Conservation (phyloP, 2,113 vertebrate species). For the Orthochromis malagaraziensis region DNA sequence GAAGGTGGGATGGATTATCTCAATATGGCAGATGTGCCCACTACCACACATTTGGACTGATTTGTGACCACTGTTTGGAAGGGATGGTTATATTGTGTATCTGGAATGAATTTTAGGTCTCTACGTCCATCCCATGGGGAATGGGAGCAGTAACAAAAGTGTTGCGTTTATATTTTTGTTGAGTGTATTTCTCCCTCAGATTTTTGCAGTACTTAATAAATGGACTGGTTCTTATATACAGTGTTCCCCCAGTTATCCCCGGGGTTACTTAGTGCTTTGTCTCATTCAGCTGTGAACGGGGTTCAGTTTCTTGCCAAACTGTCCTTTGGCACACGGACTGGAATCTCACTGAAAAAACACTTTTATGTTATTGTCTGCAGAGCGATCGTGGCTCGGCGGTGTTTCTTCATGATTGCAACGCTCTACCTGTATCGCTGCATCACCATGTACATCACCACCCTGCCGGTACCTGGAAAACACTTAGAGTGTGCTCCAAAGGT, state of each 20-base stretch:
- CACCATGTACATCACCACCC: constrained; percentile 95
- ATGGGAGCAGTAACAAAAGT: too few species aligned
- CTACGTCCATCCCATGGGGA: too few species aligned
- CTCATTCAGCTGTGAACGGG: not conserved
- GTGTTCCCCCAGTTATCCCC: not conserved
- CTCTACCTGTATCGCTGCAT: constrained; percentile 93
- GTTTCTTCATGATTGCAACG: constrained; percentile 94
- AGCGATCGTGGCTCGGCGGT: constrained; percentile 87
- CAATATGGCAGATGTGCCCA: too few species aligned
- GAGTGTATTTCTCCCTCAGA: not conserved
- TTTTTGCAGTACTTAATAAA: not conserved
- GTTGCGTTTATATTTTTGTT: too few species aligned
- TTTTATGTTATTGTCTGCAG: constrained; percentile 50
- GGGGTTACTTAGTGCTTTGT: not conserved
- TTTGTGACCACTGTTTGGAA: too few species aligned
- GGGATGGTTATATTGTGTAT: too few species aligned
- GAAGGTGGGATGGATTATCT: too few species aligned
- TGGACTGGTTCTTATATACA: not conserved
- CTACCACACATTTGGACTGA: too few species aligned
- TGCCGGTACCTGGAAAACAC: constrained; percentile 93
- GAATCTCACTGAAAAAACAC: not conserved
- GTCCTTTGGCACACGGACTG: not conserved
- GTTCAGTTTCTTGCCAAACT: not conserved
- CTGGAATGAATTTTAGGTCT: too few species aligned
- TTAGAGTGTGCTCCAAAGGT: constrained; percentile 89